Evolutionary conservation across 35 echinoderm and acorn worm genomes (phyloP).

Genomic region (Anneissia japonica): DNA sequence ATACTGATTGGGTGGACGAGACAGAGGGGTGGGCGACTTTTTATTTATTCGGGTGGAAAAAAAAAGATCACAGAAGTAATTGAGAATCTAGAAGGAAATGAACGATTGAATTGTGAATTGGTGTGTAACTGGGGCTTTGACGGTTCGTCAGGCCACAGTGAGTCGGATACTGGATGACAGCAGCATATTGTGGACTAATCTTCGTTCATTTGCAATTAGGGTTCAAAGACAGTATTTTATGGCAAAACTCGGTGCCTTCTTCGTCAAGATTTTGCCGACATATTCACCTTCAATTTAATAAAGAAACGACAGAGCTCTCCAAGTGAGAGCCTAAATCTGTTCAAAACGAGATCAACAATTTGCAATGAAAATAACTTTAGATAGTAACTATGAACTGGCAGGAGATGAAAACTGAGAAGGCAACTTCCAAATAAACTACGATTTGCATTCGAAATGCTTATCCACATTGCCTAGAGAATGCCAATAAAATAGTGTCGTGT

Average conservation of each 20-base stretch:
- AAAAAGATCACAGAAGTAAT: conserved; percentile 25
- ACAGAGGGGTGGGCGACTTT: too few relatives aligned
- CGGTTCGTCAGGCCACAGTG: conserved; percentile 43
- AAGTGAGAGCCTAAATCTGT: not conserved
- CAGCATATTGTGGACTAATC: conserved; percentile 38
- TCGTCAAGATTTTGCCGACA: conserved; percentile 26
- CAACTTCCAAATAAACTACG: conserved; percentile 27
- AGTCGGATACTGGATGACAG: not conserved
- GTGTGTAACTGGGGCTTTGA: conserved; percentile 56
- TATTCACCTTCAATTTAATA: conserved; percentile 34
- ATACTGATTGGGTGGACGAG: too few relatives aligned
- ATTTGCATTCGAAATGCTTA: conserved; percentile 48
- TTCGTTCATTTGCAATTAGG: conserved; percentile 39
- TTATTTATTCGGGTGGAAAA: conserved; percentile 43
- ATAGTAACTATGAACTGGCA: conserved; percentile 35
- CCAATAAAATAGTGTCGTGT: conserved; percentile 38
- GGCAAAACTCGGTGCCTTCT: conserved; percentile 39
- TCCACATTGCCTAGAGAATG: conserved; percentile 45
- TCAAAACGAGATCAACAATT: conserved; percentile 6
- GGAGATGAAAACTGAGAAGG: conserved; percentile 4
- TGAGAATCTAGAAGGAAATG: conserved; percentile 11
- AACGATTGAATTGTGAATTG: conserved; percentile 27
- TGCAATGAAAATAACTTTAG: conserved; percentile 19
- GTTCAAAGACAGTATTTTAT: conserved; percentile 18
- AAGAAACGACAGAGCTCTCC: conserved; percentile 31